phyloP scores from a whole-genome alignment of 2,888 invertebrate species.

The Lomographa bimaculata region DNA sequence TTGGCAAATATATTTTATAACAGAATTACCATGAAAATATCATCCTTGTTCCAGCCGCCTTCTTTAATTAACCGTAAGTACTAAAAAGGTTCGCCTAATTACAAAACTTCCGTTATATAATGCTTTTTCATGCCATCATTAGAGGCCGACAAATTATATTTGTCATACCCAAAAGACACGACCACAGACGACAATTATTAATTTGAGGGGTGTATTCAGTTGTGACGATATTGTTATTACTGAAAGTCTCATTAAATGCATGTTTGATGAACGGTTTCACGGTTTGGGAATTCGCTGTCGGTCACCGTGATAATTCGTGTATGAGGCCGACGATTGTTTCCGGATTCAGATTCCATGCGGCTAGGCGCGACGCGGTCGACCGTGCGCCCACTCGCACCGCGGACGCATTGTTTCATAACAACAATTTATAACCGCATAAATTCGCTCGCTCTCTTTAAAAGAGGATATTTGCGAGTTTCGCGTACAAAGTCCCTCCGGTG shows the following conservation, averaged over 20 bases:
- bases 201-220: conserved; percentile 10
- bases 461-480: conserved; percentile 47
- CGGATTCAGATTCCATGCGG: conserved; percentile 50
- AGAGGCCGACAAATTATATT: conserved; percentile 20
- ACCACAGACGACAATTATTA: conserved; percentile 24
- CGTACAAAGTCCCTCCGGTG: conserved; percentile 39
- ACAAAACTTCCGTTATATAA: conserved; percentile 26
- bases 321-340: conserved; percentile 58
- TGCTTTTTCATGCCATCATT: conserved; percentile 23
- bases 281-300: conserved; percentile 51
- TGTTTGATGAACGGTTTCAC: conserved; percentile 54
- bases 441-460: conserved; percentile 44
- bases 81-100: conserved; percentile 30
- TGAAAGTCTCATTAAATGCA: conserved; percentile 40
- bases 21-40: conserved; percentile 32
- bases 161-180: conserved; percentile 14
- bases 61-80: conserved; percentile 33
- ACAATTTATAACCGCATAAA: conserved; percentile 59
- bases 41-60: conserved; percentile 25
- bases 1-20: conserved; percentile 33
- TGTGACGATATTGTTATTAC: conserved; percentile 28
- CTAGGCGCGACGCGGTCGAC: conserved; percentile 45
- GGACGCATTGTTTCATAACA: conserved; percentile 53
- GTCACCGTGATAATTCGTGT: conserved; percentile 59
- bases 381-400: conserved; percentile 32